These are phyloP conservation scores for Aspiorhynchus laticeps DNA, from an alignment of 2,113 vertebrate genomes.

Conservation along the genomic window DNA sequence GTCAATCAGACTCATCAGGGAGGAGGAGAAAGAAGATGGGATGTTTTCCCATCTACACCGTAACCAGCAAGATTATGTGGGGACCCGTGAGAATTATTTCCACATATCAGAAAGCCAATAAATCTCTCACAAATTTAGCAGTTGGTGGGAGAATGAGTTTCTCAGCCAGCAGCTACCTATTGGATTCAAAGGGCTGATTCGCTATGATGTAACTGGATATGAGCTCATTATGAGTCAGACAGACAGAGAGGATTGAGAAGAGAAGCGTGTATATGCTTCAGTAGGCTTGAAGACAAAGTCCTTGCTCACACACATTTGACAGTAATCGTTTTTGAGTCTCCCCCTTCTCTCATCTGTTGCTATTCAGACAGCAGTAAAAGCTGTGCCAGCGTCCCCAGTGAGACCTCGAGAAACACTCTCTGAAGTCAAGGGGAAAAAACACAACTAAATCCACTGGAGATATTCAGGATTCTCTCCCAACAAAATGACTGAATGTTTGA, in stretches of 20 bases:
- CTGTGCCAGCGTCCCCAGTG: background rate
- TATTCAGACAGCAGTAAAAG: conserved; percentile 15
- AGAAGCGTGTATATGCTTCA: conserved; percentile 12
- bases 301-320: conserved; percentile 30
- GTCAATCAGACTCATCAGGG: conserved; percentile 27
- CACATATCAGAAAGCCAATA: conserved; percentile 21
- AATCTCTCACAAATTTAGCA: conserved; percentile 24
- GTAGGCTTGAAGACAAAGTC: conserved; percentile 31
- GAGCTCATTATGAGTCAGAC: conserved; percentile 46
- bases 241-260: conserved; percentile 25
- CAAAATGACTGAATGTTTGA: conserved; percentile 9
- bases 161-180: conserved; percentile 17
- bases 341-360: conserved; percentile 21
- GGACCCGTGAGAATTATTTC: conserved; percentile 17
- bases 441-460: background rate
- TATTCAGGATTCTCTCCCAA: background rate
- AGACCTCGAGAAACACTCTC: conserved; percentile 10
- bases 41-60: background rate
- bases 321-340: conserved; percentile 44
- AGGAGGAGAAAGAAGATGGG: background rate
- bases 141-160: conserved; percentile 17
- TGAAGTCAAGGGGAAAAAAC: background rate
- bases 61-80: background rate
- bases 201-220: conserved; percentile 45
- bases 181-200: conserved; percentile 22